Conservation (phyloP, 1,140 invertebrate species). For the Maconellicoccus hirsutus region DNA sequence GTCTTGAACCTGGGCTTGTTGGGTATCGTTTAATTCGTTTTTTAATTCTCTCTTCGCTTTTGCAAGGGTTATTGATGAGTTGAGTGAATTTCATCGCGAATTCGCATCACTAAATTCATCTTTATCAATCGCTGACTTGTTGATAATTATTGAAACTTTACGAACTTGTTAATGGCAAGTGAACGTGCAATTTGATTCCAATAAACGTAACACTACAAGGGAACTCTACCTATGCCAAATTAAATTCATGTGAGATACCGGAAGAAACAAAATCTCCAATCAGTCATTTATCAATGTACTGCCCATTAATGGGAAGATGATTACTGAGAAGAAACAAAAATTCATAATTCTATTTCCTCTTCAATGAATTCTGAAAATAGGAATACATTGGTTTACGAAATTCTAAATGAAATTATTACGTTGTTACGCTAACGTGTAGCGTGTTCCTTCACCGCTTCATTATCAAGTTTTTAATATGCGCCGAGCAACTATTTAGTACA, state of each 20-base stretch:
- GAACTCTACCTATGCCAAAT: too few species aligned
- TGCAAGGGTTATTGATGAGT: background rate
- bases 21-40: background rate
- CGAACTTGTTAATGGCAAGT: too few species aligned
- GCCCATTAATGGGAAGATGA: too few species aligned
- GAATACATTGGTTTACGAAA: too few species aligned
- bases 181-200: too few species aligned
- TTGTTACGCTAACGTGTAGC: background rate
- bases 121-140: background rate
- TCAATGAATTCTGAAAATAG: too few species aligned
- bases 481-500: background rate
- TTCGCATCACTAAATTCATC: background rate
- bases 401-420: background rate
- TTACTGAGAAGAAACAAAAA: too few species aligned
- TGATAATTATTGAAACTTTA: background rate
- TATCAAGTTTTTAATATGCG: background rate
- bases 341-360: too few species aligned
- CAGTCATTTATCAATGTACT: too few species aligned
- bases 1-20: background rate
- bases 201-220: too few species aligned
- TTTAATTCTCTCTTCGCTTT: background rate
- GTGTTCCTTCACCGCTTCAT: background rate
- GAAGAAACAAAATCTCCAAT: too few species aligned
- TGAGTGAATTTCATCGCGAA: background rate
- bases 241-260: too few species aligned